Evolutionary conservation across 2,113 vertebrate genomes (phyloP).

Genomic region (Romanogobio albipinnatus): DNA sequence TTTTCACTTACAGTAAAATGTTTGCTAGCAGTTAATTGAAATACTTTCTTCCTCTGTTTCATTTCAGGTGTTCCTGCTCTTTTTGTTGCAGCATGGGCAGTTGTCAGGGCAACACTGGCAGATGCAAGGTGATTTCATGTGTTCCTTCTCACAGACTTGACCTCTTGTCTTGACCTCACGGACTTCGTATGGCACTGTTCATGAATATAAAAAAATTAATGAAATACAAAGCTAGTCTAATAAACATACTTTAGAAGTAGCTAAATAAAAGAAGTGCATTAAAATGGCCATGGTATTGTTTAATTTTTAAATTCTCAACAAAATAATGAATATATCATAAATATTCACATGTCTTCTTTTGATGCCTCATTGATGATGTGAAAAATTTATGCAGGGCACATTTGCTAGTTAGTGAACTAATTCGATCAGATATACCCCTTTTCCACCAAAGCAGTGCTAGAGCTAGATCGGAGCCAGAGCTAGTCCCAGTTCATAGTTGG

Average conservation of each 20-base stretch:
- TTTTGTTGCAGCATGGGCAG: slow-evolving; percentile 85
- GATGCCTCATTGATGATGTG: too few species aligned
- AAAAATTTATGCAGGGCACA: too few species aligned
- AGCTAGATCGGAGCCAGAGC: too few species aligned
- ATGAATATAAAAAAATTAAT: background rate
- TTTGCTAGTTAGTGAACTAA: background rate
- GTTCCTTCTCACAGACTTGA: background rate
- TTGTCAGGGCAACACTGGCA: slow-evolving; percentile 80
- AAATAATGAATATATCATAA: too few species aligned
- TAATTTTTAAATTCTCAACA: background rate
- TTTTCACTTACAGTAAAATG: background rate
- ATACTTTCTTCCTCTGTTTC: slow-evolving; percentile 13
- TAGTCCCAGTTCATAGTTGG: too few species aligned
- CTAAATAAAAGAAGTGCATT: background rate
- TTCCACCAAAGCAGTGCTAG: too few species aligned
- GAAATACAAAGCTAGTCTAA: too few species aligned
- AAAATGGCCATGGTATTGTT: background rate
- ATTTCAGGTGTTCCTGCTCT: slow-evolving; percentile 83
- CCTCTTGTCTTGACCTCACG: background rate
- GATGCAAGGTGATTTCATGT: slow-evolving; percentile 80
- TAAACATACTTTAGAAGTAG: too few species aligned
- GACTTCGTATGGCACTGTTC: background rate
- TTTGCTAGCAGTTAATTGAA: background rate
- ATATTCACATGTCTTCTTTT: too few species aligned
- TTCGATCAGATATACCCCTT: too few species aligned